These are phyloP conservation scores for Podarcis siculus DNA, from an alignment of 2,797 vertebrate species.

Conservation along the genomic window DNA sequence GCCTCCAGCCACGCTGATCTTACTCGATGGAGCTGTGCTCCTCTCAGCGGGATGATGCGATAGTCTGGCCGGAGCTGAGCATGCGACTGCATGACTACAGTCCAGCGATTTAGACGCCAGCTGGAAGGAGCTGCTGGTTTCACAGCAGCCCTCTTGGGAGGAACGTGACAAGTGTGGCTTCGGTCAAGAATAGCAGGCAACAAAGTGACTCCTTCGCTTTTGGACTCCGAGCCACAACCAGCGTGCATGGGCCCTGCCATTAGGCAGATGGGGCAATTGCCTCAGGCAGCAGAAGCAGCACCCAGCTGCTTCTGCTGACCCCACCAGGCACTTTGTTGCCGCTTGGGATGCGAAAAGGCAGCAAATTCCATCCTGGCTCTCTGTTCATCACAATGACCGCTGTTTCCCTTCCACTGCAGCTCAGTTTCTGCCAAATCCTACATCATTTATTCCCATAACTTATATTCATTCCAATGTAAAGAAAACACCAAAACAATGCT, in stretches of 20 bases:
- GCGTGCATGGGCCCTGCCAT: neutral
- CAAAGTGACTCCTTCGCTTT: neutral
- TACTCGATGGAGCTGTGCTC: no score
- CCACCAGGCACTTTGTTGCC: no score
- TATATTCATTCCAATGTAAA: no score
- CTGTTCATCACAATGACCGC: no score
- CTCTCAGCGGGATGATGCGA: neutral
- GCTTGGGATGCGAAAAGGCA: no score
- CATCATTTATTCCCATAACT: no score
- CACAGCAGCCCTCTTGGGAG: neutral
- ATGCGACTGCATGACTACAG: neutral
- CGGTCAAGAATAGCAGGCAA: neutral
- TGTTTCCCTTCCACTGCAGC: no score
- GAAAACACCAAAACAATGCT: no score
- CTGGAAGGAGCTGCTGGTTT: neutral
- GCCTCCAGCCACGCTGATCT: neutral
- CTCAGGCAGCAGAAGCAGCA: neutral
- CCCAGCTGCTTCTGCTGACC: neutral
- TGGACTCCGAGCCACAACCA: neutral
- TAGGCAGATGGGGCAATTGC: neutral
- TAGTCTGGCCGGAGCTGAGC: neutral
- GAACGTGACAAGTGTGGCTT: conserved; percentile 3
- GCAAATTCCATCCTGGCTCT: no score
- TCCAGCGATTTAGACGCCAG: neutral
- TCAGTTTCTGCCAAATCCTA: no score